Evolutionary conservation across 1,140 invertebrate species (phyloP).

Genomic region (Conopomorpha cramerella): DNA sequence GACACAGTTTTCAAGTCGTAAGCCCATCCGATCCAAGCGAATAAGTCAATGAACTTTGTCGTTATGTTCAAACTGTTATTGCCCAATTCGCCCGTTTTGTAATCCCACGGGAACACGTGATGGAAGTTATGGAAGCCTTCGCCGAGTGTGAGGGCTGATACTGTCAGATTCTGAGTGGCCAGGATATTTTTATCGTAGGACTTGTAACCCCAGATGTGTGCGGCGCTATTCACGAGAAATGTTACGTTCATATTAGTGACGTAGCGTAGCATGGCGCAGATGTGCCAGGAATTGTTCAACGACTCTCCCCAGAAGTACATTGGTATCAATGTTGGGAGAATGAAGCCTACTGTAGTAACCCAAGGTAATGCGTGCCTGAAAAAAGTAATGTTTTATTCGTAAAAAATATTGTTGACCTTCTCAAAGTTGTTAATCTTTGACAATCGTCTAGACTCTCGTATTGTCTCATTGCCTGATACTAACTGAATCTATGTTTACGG

Average conservation of each 20-base stretch:
- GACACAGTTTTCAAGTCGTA: slow-evolving; percentile 66
- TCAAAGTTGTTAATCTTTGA: too few species aligned
- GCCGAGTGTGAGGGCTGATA: slow-evolving; percentile 7
- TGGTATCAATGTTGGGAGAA: slow-evolving; percentile 81
- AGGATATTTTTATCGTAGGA: slow-evolving; percentile 68
- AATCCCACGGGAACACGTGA: slow-evolving; percentile 87
- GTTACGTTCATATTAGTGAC: slow-evolving; percentile 69
- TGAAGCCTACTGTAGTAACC: slow-evolving; percentile 66
- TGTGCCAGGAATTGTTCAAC: slow-evolving; percentile 74
- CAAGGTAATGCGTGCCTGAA: slow-evolving; percentile 12
- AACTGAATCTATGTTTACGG: too few species aligned
- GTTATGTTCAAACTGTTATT: slow-evolving; percentile 64
- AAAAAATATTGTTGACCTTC: too few species aligned
- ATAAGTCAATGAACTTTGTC: slow-evolving; percentile 69
- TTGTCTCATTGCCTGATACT: too few species aligned
- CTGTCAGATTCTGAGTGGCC: slow-evolving; percentile 7
- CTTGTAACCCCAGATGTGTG: slow-evolving; percentile 64
- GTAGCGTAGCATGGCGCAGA: slow-evolving; percentile 77
- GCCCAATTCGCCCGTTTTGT: slow-evolving; percentile 78
- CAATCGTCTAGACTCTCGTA: too few species aligned
- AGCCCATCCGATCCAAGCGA: slow-evolving; percentile 59
- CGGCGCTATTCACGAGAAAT: slow-evolving; percentile 76
- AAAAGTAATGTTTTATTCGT: slow-evolving; percentile 1
- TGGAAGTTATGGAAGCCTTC: slow-evolving; percentile 91
- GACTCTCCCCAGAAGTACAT: slow-evolving; percentile 82